Evolutionary conservation across 2,113 vertebrate species (phyloP).

Genomic region (Egretta garzetta): DNA sequence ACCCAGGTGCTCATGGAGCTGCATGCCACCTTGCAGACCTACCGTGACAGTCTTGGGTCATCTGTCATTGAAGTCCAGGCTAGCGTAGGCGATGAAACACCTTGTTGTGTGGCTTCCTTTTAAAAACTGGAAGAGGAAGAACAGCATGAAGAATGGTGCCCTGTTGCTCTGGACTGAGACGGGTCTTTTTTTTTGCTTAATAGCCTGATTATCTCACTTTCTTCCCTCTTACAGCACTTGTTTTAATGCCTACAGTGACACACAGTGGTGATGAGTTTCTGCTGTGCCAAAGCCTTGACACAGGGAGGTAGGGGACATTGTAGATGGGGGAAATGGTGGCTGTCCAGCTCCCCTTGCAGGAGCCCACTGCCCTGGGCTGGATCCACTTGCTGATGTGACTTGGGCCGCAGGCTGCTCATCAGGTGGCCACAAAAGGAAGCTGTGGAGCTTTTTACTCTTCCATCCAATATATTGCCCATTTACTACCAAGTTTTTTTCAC

Average conservation of each 20-base stretch:
- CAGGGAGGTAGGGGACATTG: neutral
- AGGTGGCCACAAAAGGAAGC: neutral
- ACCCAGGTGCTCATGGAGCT: neutral
- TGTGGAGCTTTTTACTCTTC: neutral
- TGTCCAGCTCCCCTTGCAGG: neutral
- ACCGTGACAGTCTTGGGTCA: neutral
- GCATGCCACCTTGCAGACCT: neutral
- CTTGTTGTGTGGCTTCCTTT: neutral
- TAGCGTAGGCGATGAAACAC: rapidly evolving
- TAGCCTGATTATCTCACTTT: neutral
- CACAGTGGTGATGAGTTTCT: slow-evolving; percentile 61
- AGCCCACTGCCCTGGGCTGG: neutral
- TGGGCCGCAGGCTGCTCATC: neutral
- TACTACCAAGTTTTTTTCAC: neutral
- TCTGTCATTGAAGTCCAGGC: neutral
- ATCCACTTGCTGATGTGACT: neutral
- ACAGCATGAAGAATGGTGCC: neutral
- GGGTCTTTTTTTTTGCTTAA: neutral
- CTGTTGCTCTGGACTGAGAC: neutral
- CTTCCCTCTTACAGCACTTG: neutral
- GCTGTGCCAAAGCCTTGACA: slow-evolving; percentile 3
- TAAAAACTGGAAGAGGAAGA: neutral
- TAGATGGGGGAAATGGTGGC: neutral
- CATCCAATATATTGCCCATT: neutral
- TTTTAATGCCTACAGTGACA: slow-evolving; percentile 70